A percentile compares a stretch with the other conserved stretches of the same genome.
Conservation (phyloP, 2,888 invertebrate species). For the Rhagium mordax region DNA sequence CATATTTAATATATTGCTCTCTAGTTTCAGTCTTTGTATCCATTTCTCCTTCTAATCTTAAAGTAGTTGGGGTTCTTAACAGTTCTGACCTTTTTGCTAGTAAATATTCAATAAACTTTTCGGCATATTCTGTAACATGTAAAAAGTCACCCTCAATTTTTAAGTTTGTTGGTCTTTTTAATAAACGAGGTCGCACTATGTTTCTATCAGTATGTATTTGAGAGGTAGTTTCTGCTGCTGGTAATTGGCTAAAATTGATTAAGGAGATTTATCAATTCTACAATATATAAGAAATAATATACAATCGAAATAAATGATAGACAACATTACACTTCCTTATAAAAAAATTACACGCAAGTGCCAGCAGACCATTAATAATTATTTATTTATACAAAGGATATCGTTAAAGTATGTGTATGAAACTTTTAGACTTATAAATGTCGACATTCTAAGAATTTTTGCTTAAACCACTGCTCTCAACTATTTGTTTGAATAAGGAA, state of each 20-base stretch:
- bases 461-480: too few species aligned
- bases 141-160: constrained; percentile 72
- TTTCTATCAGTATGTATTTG: background rate
- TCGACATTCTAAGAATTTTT: too few species aligned
- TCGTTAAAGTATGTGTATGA: too few species aligned
- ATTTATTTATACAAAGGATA: too few species aligned
- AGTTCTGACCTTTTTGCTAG: constrained; percentile 69
- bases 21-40: constrained; percentile 71
- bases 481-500: too few species aligned
- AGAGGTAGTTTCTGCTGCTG: background rate
- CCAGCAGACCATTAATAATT: too few species aligned
- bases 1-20: constrained; percentile 70
- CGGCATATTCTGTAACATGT: constrained; percentile 70
- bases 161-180: constrained; percentile 69
- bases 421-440: too few species aligned
- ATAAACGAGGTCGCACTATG: constrained; percentile 54
- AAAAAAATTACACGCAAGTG: too few species aligned
- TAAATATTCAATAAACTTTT: constrained; percentile 70
- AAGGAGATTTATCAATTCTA: background rate
- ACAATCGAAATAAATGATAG: too few species aligned
- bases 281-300: too few species aligned
- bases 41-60: constrained; percentile 67
- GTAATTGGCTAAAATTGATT: background rate
- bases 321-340: too few species aligned
- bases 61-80: constrained; percentile 66